A percentile compares a stretch with the other conserved stretches of the same genome.
Conservation (phyloP, 2,797 vertebrate genomes). For the Caiman crocodilus region DNA sequence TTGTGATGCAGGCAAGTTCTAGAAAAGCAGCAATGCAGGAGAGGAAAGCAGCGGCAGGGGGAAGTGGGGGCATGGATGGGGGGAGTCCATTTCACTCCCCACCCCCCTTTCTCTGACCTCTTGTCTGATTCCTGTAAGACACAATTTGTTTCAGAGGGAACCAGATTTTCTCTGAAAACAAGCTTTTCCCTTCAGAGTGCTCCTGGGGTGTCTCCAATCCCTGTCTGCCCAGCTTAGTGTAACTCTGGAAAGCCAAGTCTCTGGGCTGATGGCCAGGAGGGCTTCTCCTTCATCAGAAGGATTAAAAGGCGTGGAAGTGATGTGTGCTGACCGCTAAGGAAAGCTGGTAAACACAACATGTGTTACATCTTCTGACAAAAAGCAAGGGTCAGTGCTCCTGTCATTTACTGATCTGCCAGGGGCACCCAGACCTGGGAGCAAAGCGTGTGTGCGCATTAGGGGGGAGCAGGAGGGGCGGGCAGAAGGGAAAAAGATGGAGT, state of each 20-base stretch:
- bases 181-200: constrained; percentile 33
- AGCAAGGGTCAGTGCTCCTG: background rate
- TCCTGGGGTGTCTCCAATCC: constrained; percentile 53
- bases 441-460: background rate
- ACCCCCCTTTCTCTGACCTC: background rate
- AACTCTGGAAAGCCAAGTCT: constrained; percentile 82
- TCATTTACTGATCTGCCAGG: background rate
- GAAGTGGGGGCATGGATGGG: background rate
- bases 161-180: constrained; percentile 30
- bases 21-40: background rate
- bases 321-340: constrained; percentile 83
- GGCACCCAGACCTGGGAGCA: background rate
- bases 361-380: constrained; percentile 49
- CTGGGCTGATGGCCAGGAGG: constrained; percentile 72
- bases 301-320: constrained; percentile 84
- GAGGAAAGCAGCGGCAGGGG: too few species aligned
- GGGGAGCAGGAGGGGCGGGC: background rate
- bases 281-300: constrained; percentile 87
- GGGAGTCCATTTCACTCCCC: constrained; percentile 14
- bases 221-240: constrained; percentile 87
- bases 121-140: constrained; percentile 27
- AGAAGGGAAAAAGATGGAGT: background rate
- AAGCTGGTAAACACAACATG: constrained; percentile 18
- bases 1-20: background rate
- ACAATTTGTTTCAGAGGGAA: constrained; percentile 53